Evolutionary conservation across 2,113 vertebrate genomes (phyloP), one percentile per base, ranked within the genome.

Genomic region (Chaetura pelagica): DNA sequence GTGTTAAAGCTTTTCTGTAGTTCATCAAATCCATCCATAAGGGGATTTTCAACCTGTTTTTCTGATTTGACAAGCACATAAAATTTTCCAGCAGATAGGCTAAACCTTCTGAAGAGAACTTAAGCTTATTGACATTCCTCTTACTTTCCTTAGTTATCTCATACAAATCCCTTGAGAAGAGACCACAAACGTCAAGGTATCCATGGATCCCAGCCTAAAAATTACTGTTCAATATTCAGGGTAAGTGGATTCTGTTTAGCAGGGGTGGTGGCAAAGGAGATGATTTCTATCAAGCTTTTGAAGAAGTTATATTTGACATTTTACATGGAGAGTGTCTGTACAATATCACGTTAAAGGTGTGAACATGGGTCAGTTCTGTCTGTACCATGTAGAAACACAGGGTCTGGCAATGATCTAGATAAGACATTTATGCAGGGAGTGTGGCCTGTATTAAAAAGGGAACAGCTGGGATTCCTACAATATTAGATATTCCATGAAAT

Each of bases 121-220:
- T 75, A 79, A 84, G 27, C 27, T 91, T 82, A 82, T 78, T 91
- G 62, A 75, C 7, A 1, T 4, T 84, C 44, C 4, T 84, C 48
- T 87, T 84, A n/a, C 24, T 89, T 94, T 84, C 44, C 32, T 59
- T 89, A 75, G 66, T 75, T 82, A 73, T 76, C 62, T 91, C 76
- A 76, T 30, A 91, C 40, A 90, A 76, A 93, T 82, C 27, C 27
- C 16, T 79, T 91, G n/a, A 71, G 93, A 96, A 94, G 26, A 78
- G 48, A 63, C 19, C n/a, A 81, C 66, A 84, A 87, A 78, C 4
- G 1, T 79, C 77, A 91, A 89, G 38, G 44, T 84, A 61, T 75
- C 51, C 55, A 74, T 74, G 72, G 63, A 88, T 90, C 3, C 63
- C 59, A 95, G 22, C 19, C 44, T 95, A 67, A 88, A 93, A 93